Evolutionary conservation across 1,140 invertebrate genomes (phyloP).

Genomic region (Hypsibius dujardini): DNA sequence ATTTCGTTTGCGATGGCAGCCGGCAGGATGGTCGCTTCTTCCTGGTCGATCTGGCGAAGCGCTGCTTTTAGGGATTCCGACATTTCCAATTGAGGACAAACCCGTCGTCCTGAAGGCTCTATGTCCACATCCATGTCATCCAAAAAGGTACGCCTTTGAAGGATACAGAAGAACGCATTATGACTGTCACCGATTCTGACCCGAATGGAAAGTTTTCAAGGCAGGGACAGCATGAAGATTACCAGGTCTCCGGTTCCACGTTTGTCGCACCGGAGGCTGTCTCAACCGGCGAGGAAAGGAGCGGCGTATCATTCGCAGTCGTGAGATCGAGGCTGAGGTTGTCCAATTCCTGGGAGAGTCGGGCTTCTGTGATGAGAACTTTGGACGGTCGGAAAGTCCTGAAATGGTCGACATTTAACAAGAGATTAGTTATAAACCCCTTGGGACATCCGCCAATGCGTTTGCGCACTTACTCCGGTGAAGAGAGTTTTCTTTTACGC

Average conservation of each 20-base stretch:
- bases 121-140: not conserved
- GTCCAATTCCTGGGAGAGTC: not conserved
- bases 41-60: not conserved
- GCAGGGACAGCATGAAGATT: no score
- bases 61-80: slow-evolving; percentile 1
- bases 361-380: not conserved
- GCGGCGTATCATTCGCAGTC: not conserved
- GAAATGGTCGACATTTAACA: no score
- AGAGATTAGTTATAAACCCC: not conserved
- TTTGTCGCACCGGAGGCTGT: not conserved
- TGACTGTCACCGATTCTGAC: not conserved
- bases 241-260: no score
- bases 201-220: no score
- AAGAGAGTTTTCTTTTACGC: not conserved
- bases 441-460: not conserved
- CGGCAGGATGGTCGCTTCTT: not conserved
- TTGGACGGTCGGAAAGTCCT: not conserved
- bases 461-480: not conserved
- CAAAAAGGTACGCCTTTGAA: not conserved
- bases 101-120: not conserved
- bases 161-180: not conserved
- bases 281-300: not conserved
- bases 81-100: not conserved
- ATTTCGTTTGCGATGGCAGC: not conserved
- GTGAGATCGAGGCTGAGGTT: not conserved